Evolutionary conservation across 2,113 vertebrate species (phyloP), one percentile per base, ranked within the genome.

Genomic region (Tyto alba): DNA sequence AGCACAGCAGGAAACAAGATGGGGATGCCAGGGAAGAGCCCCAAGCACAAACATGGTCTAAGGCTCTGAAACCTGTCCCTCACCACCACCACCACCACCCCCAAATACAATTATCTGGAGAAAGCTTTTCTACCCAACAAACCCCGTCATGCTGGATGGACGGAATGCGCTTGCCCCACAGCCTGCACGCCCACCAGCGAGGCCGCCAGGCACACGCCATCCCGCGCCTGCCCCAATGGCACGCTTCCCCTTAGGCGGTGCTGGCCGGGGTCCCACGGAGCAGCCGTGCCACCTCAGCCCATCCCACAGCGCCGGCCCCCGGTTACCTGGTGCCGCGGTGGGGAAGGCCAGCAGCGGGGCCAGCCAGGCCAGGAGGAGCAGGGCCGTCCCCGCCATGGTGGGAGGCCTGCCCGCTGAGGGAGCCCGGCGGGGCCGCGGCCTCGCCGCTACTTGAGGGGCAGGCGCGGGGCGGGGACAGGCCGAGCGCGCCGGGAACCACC

Each of bases 131-230:
- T 6, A 13, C 68, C 17, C 30, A n/a, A n/a, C 5, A 8, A 30
- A 34, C 2, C 45, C 59, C 59, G 18, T 6, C 29, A 1, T 0
- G 27, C 81, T 4, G 12, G 17, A 18, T 1, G 25, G 30, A 3
- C 48, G 4, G 19, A 6, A 5, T 1, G 0, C 21, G 48, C 66
- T 21, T 5, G 22, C 55, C 45, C 21, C 9, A 4, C 66, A n/a
- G 56, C 56, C 27, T 0, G 40, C 64, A 40, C 34, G 8, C 60
- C 2, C n/a, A 5, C 45, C 2, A 13, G 19, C 6, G n/a, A 36
- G 36, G 30, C 30, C 11, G 15, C 60, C 4, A 30, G 63, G 18
- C 15, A 10, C 14, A 4, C 8, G 1, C 47, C 34, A 5, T 23
- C 25, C 86, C 10, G 26, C 7, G 3, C 2, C 34, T 2, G 2